phyloP scores from a whole-genome alignment of 2,797 vertebrate species.

The Xyrichtys novacula region DNA sequence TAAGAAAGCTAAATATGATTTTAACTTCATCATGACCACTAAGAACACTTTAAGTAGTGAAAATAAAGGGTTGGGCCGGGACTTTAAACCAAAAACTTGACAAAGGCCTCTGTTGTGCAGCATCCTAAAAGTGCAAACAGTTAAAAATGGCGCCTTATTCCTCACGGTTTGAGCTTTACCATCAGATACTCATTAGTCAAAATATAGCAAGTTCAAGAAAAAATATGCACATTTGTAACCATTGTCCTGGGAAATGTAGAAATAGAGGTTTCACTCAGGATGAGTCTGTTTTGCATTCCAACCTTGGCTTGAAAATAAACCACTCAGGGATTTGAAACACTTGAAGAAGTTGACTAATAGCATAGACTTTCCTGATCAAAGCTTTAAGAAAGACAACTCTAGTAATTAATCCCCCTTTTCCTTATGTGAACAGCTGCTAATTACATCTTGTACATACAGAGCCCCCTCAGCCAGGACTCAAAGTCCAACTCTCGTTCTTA shows the following conservation, averaged over 20 bases:
- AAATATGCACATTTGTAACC: conserved; percentile 4
- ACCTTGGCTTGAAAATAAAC: conserved; percentile 22
- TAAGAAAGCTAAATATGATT: too few species aligned
- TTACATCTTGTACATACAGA: conserved; percentile 60
- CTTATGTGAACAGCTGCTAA: conserved; percentile 34
- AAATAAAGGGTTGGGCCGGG: too few species aligned
- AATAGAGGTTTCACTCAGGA: background rate
- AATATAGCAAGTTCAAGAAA: conserved; percentile 12
- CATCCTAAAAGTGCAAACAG: conserved; percentile 9
- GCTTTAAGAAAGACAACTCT: conserved; percentile 39
- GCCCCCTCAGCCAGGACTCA: conserved; percentile 8
- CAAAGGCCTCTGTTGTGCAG: background rate
- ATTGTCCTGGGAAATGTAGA: background rate
- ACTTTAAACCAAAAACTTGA: conserved; percentile 24
- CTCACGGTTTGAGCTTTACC: background rate
- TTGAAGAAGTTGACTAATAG: conserved; percentile 20
- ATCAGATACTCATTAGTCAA: conserved; percentile 14
- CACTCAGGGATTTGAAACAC: conserved; percentile 20
- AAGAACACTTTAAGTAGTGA: too few species aligned
- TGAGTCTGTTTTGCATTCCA: conserved; percentile 13
- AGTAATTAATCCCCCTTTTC: conserved; percentile 47
- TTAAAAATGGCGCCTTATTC: background rate
- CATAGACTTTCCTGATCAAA: conserved; percentile 39
- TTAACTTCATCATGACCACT: too few species aligned
- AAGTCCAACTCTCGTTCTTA: conserved; percentile 4